A percentile compares a stretch with the other conserved stretches of the same genome.
Evolutionary conservation across 2,888 invertebrate species (phyloP).

Genomic region (Drosophila fulvimacula): DNA sequence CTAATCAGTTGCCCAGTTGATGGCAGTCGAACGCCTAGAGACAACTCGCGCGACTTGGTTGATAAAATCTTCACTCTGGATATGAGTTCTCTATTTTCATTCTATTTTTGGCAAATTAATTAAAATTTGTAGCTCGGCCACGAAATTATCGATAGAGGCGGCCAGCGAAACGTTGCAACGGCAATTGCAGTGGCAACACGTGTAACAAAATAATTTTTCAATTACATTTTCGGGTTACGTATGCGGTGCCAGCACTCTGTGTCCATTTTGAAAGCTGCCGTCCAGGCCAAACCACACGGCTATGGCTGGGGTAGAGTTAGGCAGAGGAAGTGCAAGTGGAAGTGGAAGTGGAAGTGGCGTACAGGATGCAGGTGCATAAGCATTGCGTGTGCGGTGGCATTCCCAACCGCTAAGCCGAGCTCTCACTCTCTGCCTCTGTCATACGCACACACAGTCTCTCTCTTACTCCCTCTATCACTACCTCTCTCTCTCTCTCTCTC

Average conservation of each 20-base stretch:
- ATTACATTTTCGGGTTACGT: slow-evolving; percentile 76
- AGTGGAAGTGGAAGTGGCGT: neutral
- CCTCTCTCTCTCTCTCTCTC: neutral
- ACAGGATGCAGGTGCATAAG: slow-evolving; percentile 39
- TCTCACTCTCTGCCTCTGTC: neutral
- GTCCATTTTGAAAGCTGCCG: slow-evolving; percentile 11
- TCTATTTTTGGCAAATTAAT: slow-evolving; percentile 62
- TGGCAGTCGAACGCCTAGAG: slow-evolving; percentile 6
- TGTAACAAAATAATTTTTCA: slow-evolving; percentile 80
- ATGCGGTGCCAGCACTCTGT: slow-evolving; percentile 32
- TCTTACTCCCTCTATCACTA: neutral
- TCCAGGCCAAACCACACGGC: neutral
- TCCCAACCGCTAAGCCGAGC: slow-evolving; percentile 20
- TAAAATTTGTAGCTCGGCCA: slow-evolving; percentile 62
- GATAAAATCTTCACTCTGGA: slow-evolving; percentile 2
- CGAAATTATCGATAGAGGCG: slow-evolving; percentile 65
- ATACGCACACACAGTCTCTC: neutral
- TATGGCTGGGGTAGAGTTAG: neutral
- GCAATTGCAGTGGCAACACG: slow-evolving; percentile 48
- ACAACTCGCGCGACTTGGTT: slow-evolving; percentile 7
- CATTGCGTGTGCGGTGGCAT: slow-evolving; percentile 24
- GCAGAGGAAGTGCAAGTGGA: neutral
- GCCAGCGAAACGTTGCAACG: slow-evolving; percentile 18
- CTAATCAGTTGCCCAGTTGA: slow-evolving; percentile 68
- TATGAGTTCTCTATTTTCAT: neutral